Evolutionary conservation across 2,888 invertebrate genomes (phyloP).

Genomic region (Alentia gelatinosa): DNA sequence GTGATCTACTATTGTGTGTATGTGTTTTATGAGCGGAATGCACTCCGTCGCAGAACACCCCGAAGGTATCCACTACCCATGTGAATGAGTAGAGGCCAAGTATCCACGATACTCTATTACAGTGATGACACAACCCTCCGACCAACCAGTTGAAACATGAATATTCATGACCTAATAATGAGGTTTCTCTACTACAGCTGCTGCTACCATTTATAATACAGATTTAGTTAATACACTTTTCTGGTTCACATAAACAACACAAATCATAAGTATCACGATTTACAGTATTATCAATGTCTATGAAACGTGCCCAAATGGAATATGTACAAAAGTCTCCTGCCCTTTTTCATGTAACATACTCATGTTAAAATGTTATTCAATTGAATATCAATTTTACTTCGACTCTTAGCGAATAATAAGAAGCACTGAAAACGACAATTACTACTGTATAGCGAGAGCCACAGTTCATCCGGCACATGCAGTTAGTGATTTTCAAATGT

Average conservation of each 20-base stretch:
- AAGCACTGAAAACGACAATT: no score
- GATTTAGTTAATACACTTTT: not conserved
- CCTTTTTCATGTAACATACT: no score
- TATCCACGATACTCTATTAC: not conserved
- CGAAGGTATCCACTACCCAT: no score
- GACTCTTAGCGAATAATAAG: no score
- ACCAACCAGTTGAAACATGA: not conserved
- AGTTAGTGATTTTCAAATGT: no score
- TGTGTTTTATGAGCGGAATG: no score
- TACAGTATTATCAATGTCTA: conserved; percentile 16
- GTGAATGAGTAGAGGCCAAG: no score
- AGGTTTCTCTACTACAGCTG: not conserved
- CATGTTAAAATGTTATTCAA: not conserved
- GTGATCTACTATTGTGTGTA: not conserved
- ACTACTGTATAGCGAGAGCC: no score
- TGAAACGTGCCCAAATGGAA: not conserved
- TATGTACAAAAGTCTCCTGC: conserved; percentile 21
- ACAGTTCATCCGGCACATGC: no score
- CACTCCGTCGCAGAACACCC: no score
- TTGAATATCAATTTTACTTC: not conserved
- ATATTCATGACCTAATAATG: not conserved
- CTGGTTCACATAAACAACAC: not conserved
- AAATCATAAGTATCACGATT: conserved; percentile 18
- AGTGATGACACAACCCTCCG: not conserved
- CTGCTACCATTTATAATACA: conserved; percentile 15